Base-by-base conservation (phyloP, 2,888 invertebrate species). In the Trissolcus japonicus region DNA sequence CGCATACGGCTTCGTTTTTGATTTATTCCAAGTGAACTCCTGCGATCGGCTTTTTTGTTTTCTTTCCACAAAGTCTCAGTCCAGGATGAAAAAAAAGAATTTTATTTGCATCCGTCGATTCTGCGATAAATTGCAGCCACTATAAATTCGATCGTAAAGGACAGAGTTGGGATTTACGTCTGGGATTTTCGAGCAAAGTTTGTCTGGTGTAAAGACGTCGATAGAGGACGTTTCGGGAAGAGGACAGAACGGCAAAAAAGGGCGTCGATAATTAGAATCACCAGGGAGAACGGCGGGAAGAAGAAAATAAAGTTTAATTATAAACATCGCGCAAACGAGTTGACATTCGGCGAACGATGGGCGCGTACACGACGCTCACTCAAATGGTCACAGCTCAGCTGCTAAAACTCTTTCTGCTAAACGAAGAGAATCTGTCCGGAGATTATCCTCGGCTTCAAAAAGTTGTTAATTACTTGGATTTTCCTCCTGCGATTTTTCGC, bases 391-490 rank as follows among this genome's bases (percentile, higher is more conserved):
- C 87, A 86, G 87, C 87, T 88, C 87, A 86, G 85, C 85, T 78
- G 80, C 80, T 83, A 84, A 87, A 88, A 88, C 88, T 88, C 88
- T 88, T 88, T 86, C 85, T 83, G 85, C 86, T 86, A 88, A 89
- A 89, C 88, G 88, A 87, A 88, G 89, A 88, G 87, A 88, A 88
- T 89, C 86, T 86, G 87, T 88, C 86, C 86, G 82, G 87, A 87
- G 89, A 89, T 88, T 88, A 89, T 89, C 88, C 87, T 84, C 79
- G 85, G 89, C 87, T 88, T 88, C 87, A 87, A 88, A 88, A 89
- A 89, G 89, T 89, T 89, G 88, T 89, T 88, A 89, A 88, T 89
- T 89, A 88, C 89, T 89, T 88, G 88, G 87, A 87, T 87, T 88
- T 69, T 86, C 82, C 84, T 83, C 82, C 67, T 80, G 80, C 82